Percentiles rank a stretch among this genome's conserved stretches.
Conservation (phyloP, 2,888 invertebrate species). For the Hirtodrosophila histrioides region DNA sequence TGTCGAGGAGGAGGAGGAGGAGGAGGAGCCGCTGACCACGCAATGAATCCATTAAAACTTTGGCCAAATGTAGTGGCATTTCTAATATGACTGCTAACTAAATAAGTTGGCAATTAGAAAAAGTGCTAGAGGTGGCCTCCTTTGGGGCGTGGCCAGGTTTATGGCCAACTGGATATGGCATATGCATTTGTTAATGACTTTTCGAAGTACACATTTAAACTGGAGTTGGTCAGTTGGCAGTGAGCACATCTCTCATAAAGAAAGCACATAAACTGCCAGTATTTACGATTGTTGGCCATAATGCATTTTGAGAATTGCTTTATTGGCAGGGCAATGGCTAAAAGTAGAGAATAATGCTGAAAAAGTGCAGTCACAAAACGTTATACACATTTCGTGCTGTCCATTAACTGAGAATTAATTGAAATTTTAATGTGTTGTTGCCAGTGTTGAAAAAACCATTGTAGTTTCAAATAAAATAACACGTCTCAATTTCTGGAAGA, state of each 20-base stretch:
- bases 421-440: slow-evolving; percentile 19
- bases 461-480: slow-evolving; percentile 1
- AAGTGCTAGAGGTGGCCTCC: slow-evolving; percentile 5
- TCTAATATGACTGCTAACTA: slow-evolving; percentile 13
- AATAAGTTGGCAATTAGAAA: slow-evolving; percentile 71
- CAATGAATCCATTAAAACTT: too few species aligned
- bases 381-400: slow-evolving; percentile 36
- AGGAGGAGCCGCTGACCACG: too few species aligned
- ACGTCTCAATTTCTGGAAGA: slow-evolving; percentile 27
- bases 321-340: neutral
- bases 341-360: slow-evolving; percentile 1
- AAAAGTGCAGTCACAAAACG: slow-evolving; percentile 14
- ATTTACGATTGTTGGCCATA: slow-evolving; percentile 35
- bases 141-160: slow-evolving; percentile 16
- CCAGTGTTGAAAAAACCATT: slow-evolving; percentile 18
- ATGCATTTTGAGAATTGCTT: slow-evolving; percentile 1
- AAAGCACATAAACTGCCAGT: slow-evolving; percentile 17
- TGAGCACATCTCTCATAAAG: slow-evolving; percentile 5
- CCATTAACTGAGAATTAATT: slow-evolving; percentile 37
- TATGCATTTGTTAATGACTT: slow-evolving; percentile 28
- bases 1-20: too few species aligned
- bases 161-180: slow-evolving; percentile 9
- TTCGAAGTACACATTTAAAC: slow-evolving; percentile 25
- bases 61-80: too few species aligned
- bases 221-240: slow-evolving; percentile 16